Conservation (phyloP, 2,113 vertebrate species). For the Podarcis muralis region DNA sequence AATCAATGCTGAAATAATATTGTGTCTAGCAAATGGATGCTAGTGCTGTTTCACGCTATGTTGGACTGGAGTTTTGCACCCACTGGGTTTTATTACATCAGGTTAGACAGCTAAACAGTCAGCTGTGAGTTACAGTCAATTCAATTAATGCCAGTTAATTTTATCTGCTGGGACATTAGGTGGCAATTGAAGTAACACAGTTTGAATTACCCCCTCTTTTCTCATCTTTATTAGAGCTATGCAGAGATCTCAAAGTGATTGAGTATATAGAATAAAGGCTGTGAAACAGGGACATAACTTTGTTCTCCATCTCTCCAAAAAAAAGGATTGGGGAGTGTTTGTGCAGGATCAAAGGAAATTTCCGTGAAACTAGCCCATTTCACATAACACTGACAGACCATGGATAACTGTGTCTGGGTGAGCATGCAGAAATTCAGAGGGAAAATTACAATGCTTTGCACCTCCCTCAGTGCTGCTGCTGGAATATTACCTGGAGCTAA, state of each 20-base stretch:
- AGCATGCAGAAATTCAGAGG: too few species aligned
- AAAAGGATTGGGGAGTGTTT: neutral
- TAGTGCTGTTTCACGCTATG: neutral
- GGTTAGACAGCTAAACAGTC: neutral
- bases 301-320: neutral
- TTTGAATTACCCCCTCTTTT: neutral
- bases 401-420: too few species aligned
- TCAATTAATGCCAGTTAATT: constrained; percentile 23
- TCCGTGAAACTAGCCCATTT: too few species aligned
- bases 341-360: neutral
- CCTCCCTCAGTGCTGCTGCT: too few species aligned
- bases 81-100: neutral
- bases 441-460: too few species aligned
- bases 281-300: neutral
- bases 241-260: neutral
- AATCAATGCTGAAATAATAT: neutral
- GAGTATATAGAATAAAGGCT: neutral
- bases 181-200: neutral
- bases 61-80: neutral
- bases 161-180: neutral
- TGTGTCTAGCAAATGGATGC: neutral
- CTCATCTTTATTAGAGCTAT: neutral
- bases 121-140: neutral
- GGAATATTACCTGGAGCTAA: too few species aligned
- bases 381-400: too few species aligned